Base-by-base conservation (phyloP, 2,113 vertebrate species). In the Mirza zaza region DNA sequence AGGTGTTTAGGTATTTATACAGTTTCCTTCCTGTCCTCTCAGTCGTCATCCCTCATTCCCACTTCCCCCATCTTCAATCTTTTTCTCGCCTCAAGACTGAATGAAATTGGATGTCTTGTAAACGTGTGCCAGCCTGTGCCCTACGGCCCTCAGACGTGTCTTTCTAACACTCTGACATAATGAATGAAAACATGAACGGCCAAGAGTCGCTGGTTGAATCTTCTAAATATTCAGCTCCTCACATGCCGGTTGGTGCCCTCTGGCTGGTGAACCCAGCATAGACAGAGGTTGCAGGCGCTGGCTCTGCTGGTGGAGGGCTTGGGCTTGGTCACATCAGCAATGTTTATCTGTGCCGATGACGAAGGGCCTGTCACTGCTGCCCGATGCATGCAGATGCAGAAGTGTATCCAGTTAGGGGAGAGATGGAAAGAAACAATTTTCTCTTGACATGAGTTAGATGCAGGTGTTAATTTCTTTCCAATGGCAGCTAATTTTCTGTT, bases 401-500 rank as follows among this genome's bases (percentile, higher is more conserved):
- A 76, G 21, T 70, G 10, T 67, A 70, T 85, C 85, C 90, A 68
- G 68, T 88, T 86, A 36, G 25, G 23, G 67, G 21, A 25, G 39
- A 36, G n/a, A 39, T 34, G 65, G 90, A 79, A 83, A 92, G 95
- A 73, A 93, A 55, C 67, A 36, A 39, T 88, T 82, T 92, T 68
- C 70, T 94, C 71, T 77, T 65, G 92, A 95, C 94, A 87, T 36
- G 57, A 94, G 81, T 75, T 77, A 48, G 92, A 65, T 76, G 95
- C 92, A 93, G 67, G 73, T 86, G 70, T 88, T 93, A 91, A 95
- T 96, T 96, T 93, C 89, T 93, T 92, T 71, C n/a, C 89, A 95
- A 34, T 83, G 70, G 61, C 92, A 97, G 87, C 52, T 93, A 39
- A 79, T 96, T 94, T 97, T 93, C 85, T 96, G 90, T 93, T 87